Evolutionary conservation across 2,888 invertebrate genomes (phyloP).

Genomic region (Trimorus sp.): DNA sequence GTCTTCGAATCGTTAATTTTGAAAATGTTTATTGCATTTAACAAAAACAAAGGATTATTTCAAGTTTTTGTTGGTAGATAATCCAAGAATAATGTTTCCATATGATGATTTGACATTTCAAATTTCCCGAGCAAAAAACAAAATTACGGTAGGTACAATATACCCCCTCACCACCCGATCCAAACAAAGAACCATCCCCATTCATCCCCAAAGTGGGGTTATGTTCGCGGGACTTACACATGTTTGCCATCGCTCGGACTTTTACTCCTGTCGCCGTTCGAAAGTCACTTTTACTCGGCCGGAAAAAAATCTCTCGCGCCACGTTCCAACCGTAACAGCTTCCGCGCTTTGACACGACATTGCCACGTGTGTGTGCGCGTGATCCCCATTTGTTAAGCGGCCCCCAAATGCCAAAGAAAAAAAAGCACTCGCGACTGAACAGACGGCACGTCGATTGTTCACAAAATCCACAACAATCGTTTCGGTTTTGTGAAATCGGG

Average conservation of each 20-base stretch:
- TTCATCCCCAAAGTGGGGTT: background rate
- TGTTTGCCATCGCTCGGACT: background rate
- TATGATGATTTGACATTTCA: too few relatives aligned
- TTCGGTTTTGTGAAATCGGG: too few relatives aligned
- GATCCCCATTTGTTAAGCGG: too few relatives aligned
- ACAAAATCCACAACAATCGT: background rate
- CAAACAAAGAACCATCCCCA: constrained; percentile 1
- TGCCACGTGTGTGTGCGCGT: constrained; percentile 38
- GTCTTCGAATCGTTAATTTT: too few relatives aligned
- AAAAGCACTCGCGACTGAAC: background rate
- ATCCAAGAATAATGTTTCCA: too few relatives aligned
- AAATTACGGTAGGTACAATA: too few relatives aligned
- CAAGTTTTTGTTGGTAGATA: too few relatives aligned
- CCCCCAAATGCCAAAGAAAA: background rate
- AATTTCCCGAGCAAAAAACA: too few relatives aligned
- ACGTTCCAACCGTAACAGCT: constrained; percentile 27
- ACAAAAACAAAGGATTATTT: too few relatives aligned
- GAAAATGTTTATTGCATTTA: too few relatives aligned
- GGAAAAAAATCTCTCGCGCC: background rate
- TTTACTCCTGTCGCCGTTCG: background rate
- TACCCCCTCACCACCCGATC: too few relatives aligned
- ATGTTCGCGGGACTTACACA: background rate
- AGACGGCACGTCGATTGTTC: background rate
- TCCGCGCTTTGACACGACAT: constrained; percentile 52
- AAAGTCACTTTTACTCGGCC: too few relatives aligned